phyloP scores from a whole-genome alignment of 2,888 invertebrate genomes.

The Iselma pallidipennis region DNA sequence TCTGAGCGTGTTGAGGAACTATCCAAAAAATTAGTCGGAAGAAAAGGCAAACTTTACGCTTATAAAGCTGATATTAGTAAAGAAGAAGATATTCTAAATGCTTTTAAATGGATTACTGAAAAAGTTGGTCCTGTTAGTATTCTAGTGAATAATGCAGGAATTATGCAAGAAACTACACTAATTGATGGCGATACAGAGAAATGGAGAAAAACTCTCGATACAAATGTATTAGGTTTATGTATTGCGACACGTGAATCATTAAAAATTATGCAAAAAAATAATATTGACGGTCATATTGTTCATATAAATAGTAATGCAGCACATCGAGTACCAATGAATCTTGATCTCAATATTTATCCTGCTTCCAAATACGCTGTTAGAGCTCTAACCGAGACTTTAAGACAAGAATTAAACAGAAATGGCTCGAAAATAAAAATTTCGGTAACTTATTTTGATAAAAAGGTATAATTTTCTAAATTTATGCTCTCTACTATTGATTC shows the following conservation, averaged over 20 bases:
- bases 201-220: neutral
- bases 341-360: conserved; percentile 7
- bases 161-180: neutral
- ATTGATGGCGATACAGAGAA: neutral
- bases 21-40: neutral
- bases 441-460: no score
- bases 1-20: neutral
- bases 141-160: neutral
- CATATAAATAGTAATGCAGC: conserved; percentile 33
- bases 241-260: conserved; percentile 36
- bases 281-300: conserved; percentile 35
- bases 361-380: conserved; percentile 20
- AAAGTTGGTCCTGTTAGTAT: neutral
- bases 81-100: neutral
- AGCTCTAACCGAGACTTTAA: conserved; percentile 12
- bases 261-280: conserved; percentile 34
- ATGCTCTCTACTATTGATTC: neutral
- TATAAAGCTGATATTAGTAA: neutral
- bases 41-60: neutral
- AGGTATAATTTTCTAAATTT: no score
- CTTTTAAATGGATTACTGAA: neutral
- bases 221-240: neutral
- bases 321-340: conserved; percentile 5
- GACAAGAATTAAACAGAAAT: conserved; percentile 3
- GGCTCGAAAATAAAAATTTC: conserved; percentile 16